A percentile compares a stretch with the other conserved stretches of the same genome.
phyloP scores from a whole-genome alignment of 2,797 vertebrate genomes.

The Microctenopoma stevenorrisi region DNA sequence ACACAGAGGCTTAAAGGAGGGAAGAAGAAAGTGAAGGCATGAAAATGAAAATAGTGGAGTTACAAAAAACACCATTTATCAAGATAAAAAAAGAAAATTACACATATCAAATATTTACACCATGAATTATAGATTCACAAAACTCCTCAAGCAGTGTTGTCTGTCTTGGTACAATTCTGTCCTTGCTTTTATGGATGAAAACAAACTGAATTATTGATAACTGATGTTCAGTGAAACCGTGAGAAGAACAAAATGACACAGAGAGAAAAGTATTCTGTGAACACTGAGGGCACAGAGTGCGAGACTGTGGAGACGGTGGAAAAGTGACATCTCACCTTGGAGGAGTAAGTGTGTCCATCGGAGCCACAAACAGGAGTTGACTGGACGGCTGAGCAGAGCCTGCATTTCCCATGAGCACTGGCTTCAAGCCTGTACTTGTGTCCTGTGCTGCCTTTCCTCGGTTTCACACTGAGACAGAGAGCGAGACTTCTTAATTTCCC shows the following conservation, averaged over 20 bases:
- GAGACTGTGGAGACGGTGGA: neutral
- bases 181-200: constrained; percentile 12
- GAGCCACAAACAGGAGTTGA: constrained; percentile 87
- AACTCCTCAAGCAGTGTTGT: neutral
- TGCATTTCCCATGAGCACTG: constrained; percentile 87
- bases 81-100: neutral
- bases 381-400: constrained; percentile 80
- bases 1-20: neutral
- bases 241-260: neutral
- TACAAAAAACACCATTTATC: neutral
- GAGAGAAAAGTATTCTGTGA: neutral
- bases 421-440: constrained; percentile 88
- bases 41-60: neutral
- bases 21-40: neutral
- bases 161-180: neutral
- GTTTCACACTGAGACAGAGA: constrained; percentile 79
- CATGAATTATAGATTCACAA: neutral
- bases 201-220: constrained; percentile 10
- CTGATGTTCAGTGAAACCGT: neutral
- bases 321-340: constrained; percentile 74
- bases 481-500: constrained; percentile 1
- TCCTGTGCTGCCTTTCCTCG: constrained; percentile 87
- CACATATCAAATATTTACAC: constrained; percentile 1
- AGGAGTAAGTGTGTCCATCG: constrained; percentile 86
- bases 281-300: neutral